phyloP scores from a whole-genome alignment of 1,140 invertebrate genomes.

The Brachionus rotundiformis region DNA sequence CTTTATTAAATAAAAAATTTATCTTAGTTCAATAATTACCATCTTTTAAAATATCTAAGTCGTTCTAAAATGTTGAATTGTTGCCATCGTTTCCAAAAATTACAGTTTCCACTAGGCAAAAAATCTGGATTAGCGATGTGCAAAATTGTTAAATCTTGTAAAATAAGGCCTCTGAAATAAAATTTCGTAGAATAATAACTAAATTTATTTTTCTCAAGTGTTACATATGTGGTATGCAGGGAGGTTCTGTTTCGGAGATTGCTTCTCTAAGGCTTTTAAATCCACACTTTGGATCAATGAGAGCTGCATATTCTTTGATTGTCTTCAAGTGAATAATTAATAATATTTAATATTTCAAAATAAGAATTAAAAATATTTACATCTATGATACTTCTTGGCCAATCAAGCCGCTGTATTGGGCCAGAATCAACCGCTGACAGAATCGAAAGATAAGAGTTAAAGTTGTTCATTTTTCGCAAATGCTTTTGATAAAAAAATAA shows the following conservation, averaged over 20 bases:
- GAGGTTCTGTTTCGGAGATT: slow-evolving; percentile 86
- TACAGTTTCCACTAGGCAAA: slow-evolving; percentile 82
- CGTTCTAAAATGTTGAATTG: slow-evolving; percentile 96
- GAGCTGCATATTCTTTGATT: slow-evolving; percentile 85
- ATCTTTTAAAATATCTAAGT: slow-evolving; percentile 92
- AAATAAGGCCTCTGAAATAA: slow-evolving; percentile 87
- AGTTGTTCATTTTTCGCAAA: slow-evolving; percentile 92
- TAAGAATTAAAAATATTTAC: slow-evolving; percentile 55
- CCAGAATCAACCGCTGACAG: slow-evolving; percentile 94
- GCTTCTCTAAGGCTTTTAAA: slow-evolving; percentile 91
- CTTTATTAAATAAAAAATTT: too few species aligned
- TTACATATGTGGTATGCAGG: slow-evolving; percentile 98
- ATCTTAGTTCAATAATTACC: too few species aligned
- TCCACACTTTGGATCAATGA: slow-evolving; percentile 93
- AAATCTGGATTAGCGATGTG: slow-evolving; percentile 92
- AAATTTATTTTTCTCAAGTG: slow-evolving; percentile 57
- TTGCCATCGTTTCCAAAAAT: slow-evolving; percentile 96
- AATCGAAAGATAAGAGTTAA: slow-evolving; percentile 94
- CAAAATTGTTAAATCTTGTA: slow-evolving; percentile 98
- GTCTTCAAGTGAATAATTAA: slow-evolving; percentile 63
- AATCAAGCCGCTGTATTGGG: slow-evolving; percentile 87
- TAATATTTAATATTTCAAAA: slow-evolving; percentile 31
- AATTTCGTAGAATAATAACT: slow-evolving; percentile 62
- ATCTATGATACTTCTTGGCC: slow-evolving; percentile 85
- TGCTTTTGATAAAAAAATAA: slow-evolving; percentile 57